Base-by-base conservation (phyloP, 2,888 invertebrate species). In the Autographa pulchrina region DNA sequence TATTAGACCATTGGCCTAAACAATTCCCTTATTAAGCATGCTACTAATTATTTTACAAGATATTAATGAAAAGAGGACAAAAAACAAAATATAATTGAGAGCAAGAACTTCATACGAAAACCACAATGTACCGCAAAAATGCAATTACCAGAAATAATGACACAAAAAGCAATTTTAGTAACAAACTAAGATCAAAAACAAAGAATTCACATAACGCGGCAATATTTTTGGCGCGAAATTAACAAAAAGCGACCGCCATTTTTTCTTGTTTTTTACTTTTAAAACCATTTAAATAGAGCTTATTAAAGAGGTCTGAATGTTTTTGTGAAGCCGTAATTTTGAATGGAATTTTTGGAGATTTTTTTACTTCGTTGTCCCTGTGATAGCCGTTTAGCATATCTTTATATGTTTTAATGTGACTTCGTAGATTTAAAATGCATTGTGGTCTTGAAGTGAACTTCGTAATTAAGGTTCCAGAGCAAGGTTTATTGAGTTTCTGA, bases 251-350 rank as follows among this genome's bases (percentile, higher is more conserved):
- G 43, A 60, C 76, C 72, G 75, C 75, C 70, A 68, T 75, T 18
- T 61, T 77, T 72, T 75, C 43, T 70, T 69, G 62, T 63, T 62
- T 66, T 67, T 75, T 78, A 77, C 72, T 82, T 83, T 80, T 72
- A 74, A 82, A 82, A 81, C 76, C 58, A 63, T 77, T 85, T 85
- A 86, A 88, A 90, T 85, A 85, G 78, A 74, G 81, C 86, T 89
- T 90, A 90, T 90, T 90, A 91, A 82, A 81, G 84, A 81, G 85
- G 86, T 87, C 83, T 84, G 84, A 82, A 89, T 87, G 82, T 88
- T 88, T 88, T 79, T 78, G 82, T 84, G 82, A 86, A 81, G 82
- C 77, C 77, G 84, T 88, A 86, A 88, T 89, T 89, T 85, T 75
- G 75, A 60, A 66, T 60, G 60, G 73, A 81, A 84, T 80, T 85